Conservation (phyloP, 1,140 invertebrate genomes). For the Asobara japonica region DNA sequence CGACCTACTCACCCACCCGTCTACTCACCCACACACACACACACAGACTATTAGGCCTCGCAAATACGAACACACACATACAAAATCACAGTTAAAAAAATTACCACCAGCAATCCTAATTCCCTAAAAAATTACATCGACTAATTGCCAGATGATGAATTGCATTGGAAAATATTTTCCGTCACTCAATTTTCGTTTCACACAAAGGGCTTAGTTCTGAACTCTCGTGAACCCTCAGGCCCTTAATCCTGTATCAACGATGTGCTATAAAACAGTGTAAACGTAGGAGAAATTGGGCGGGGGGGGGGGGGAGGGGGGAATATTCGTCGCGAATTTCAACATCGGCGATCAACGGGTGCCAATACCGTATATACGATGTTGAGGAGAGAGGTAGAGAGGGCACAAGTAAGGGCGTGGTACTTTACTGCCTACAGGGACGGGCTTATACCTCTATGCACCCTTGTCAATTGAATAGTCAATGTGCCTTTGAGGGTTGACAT, state of each 20-base stretch:
- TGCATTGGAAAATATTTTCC: too few relatives aligned
- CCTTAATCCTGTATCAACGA: not conserved
- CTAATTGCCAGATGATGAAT: too few relatives aligned
- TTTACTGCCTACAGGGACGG: constrained; percentile 39
- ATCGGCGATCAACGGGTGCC: constrained; percentile 48
- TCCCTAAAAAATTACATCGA: too few relatives aligned
- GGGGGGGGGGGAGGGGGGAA: constrained; percentile 18
- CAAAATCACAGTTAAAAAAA: too few relatives aligned
- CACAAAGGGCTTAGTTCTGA: not conserved
- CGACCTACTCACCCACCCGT: too few relatives aligned
- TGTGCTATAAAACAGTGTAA: constrained; percentile 9
- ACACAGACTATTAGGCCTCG: too few relatives aligned
- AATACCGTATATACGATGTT: constrained; percentile 44
- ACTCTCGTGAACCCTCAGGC: not conserved
- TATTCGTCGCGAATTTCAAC: constrained; percentile 17
- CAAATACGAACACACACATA: too few relatives aligned
- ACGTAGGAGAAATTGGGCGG: constrained; percentile 7
- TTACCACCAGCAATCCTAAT: too few relatives aligned
- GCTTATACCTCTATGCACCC: constrained; percentile 21
- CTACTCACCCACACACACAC: too few relatives aligned
- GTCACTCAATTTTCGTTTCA: not conserved
- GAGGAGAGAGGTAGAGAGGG: not conserved
- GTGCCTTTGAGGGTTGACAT: not conserved
- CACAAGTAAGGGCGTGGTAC: constrained; percentile 30
- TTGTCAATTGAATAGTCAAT: not conserved